A percentile compares a stretch with the other conserved stretches of the same genome.
Evolutionary conservation across 2,797 vertebrate species (phyloP).

Genomic region (Cryptoblepharus egeriae): DNA sequence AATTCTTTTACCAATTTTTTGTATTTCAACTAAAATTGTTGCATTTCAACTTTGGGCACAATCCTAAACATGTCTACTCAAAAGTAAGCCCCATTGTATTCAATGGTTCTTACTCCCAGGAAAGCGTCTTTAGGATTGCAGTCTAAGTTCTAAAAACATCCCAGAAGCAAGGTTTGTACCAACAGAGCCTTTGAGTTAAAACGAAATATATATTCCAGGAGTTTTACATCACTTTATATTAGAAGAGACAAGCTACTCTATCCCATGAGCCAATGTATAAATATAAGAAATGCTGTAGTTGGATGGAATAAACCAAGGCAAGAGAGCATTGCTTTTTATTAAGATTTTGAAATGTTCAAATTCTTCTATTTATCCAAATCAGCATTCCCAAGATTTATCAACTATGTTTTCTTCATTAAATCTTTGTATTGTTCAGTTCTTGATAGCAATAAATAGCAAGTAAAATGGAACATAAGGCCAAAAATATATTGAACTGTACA

Average conservation of each 20-base stretch:
- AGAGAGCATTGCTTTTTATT: conserved; percentile 38
- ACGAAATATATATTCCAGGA: conserved; percentile 43
- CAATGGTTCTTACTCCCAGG: too few species aligned
- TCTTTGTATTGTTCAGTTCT: neutral
- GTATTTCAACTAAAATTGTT: too few species aligned
- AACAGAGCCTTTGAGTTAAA: conserved; percentile 55
- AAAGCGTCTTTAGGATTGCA: too few species aligned
- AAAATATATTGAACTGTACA: conserved; percentile 1
- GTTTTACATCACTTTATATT: conserved; percentile 59
- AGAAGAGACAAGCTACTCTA: conserved; percentile 66
- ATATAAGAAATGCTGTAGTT: conserved; percentile 46
- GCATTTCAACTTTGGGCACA: conserved; percentile 38
- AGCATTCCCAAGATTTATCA: conserved; percentile 15
- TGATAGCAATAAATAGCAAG: neutral
- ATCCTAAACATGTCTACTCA: too few species aligned
- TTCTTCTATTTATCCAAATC: conserved; percentile 4
- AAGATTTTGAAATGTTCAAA: conserved; percentile 43
- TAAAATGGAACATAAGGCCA: conserved; percentile 12
- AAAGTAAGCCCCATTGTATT: too few species aligned
- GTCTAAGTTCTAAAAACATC: conserved; percentile 59
- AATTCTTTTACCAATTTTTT: conserved; percentile 53
- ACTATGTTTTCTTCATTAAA: conserved; percentile 6
- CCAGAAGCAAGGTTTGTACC: conserved; percentile 49
- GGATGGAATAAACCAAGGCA: conserved; percentile 33
- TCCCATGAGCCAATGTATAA: conserved; percentile 57